Evolutionary conservation across 1,140 invertebrate species (phyloP), one percentile per base, ranked within the genome.

Genomic region (Pomacea maculata): DNA sequence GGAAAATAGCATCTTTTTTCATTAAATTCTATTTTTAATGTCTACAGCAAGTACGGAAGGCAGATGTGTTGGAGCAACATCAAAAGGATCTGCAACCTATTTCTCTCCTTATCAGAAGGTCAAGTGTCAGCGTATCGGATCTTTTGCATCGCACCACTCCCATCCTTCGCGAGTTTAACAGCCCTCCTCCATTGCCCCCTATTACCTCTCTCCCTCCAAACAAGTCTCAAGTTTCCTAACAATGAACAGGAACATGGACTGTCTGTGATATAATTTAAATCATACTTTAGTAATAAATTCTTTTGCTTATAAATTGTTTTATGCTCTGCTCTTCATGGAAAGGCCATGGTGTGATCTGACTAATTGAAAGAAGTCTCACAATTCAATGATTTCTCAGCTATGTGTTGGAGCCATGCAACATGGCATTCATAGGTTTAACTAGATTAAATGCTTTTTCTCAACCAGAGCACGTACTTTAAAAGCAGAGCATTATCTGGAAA

Each of bases 61-160:
- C 85, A 11, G 88, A 89, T 75, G 52, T 86, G 25, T 81, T 89
- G 45, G 83, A 85, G 55, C 83, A 85, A 19, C 83, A 82, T 70
- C 83, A 87, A 76, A 84, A 85, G 63, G 80, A 81, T 14, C 77
- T 89, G 64, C 83, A 84, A 25, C 88, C 88, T 55, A 83, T 90
- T 4, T 78, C 71, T n/a, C 79, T 85, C 25, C 77, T 83, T 19
- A 76, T 83, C 34, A 76, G 64, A 12, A 78, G 83, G 34, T 85
- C 87, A 25, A 71, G 82, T 5, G 75, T 89, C 25, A 85, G 84
- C 65, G 88, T 90, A 10, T 74, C 82, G 14, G 89, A 91, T 74
- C 79, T 91, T 29, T 81, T 91, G 34, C 88, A 91, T 57, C 81
- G 86, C 79, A 83, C 84, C 63, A 87, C 88, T 11, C 88, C 90